Evolutionary conservation across 2,888 invertebrate species (phyloP), one percentile per base, ranked within the genome.

Genomic region (Lysandra bellargus): DNA sequence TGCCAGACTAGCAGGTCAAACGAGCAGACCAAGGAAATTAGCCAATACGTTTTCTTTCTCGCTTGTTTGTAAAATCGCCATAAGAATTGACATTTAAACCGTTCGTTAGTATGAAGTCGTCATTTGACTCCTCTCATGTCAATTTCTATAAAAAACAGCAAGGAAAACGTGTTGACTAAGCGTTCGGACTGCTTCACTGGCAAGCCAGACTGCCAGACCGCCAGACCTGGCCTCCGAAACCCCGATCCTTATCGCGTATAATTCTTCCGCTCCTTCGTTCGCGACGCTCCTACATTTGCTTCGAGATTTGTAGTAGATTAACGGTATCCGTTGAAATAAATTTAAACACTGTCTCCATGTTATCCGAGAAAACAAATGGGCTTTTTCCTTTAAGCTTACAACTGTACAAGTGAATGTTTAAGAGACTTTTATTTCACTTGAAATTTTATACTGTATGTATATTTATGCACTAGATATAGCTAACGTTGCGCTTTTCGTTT

Each of bases 241-340:
- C 30, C 57, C 12, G 76, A 76, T 76, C 37, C 75, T 53, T 76
- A 76, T 76, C 76, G n/a, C 57, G 12, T 57, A 53, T 53, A 76
- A 53, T 33, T 23, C 76, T 76, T 76, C 76, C 76, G 76, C 17
- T 76, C 30, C 53, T 57, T 76, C 53, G 76, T 53, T 69, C 5
- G 33, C 69, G 14, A 33, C 53, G 33, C 53, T 57, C 53, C 76
- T 12, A 53, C 76, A 76, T 76, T 76, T 53, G 30, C 76, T 33
- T 33, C 33, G 76, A 76, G 76, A 57, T 76, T 76, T 76, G 76
- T 76, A 40, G 30, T 73, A 57, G 76, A 76, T 53, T 76, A 76
- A 33, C 53, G 57, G 30, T 57, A 53, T 53, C 76, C 75, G 75
- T 44, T 75, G 75, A 75, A 75, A 75, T 75, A 69, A 69, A 69